These are phyloP conservation scores for Notodonta dromedarius DNA, from an alignment of 2,888 invertebrate genomes.

Conservation along the genomic window DNA sequence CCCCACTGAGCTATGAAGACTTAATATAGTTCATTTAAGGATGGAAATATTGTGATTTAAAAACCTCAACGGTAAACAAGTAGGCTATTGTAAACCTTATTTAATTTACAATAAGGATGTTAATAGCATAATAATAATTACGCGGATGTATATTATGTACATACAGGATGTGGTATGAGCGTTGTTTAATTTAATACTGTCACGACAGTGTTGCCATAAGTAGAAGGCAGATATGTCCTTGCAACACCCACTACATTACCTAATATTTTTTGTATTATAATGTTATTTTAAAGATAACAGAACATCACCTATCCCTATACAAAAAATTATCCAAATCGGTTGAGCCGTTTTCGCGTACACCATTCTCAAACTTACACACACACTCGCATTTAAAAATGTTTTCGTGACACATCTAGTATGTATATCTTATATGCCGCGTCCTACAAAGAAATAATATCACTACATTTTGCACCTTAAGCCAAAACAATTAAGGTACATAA, in stretches of 20 bases:
- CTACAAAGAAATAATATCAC: slow-evolving; percentile 16
- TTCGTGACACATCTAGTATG: not conserved
- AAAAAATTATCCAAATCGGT: too few relatives aligned
- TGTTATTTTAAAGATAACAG: too few relatives aligned
- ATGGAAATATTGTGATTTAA: slow-evolving; percentile 5
- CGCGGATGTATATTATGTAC: slow-evolving; percentile 2
- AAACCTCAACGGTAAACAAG: slow-evolving; percentile 8
- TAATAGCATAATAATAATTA: slow-evolving; percentile 38
- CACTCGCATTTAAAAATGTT: too few relatives aligned
- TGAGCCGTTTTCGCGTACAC: too few relatives aligned
- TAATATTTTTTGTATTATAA: too few relatives aligned
- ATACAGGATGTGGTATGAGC: slow-evolving; percentile 8
- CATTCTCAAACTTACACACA: too few relatives aligned
- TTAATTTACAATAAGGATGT: slow-evolving; percentile 43
- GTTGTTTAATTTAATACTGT: not conserved
- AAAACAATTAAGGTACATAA: slow-evolving; percentile 29
- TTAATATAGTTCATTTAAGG: not conserved
- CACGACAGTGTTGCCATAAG: too few relatives aligned
- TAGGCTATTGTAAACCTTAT: slow-evolving; percentile 53
- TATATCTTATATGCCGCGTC: not conserved
- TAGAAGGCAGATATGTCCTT: too few relatives aligned
- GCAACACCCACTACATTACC: too few relatives aligned
- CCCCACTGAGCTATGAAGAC: too few relatives aligned
- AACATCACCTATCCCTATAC: too few relatives aligned
- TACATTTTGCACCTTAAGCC: slow-evolving; percentile 35